Evolutionary conservation across 2,113 vertebrate genomes (phyloP), one percentile per base, ranked within the genome.

Genomic region (Origma solitaria): DNA sequence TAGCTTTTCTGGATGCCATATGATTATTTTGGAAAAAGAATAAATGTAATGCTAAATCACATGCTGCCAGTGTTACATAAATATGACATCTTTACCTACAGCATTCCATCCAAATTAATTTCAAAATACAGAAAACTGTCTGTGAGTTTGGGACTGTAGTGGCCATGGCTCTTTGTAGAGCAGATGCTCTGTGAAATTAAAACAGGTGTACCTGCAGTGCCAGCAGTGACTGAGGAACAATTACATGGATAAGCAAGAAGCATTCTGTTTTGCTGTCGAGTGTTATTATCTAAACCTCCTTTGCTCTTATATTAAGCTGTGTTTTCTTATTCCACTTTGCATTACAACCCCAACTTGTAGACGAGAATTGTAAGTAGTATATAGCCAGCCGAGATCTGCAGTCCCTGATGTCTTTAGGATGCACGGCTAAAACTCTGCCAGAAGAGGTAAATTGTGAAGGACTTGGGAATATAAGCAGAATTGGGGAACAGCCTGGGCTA

Each of bases 101-200:
- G n/a, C 0, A 1, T 88, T 96, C 85, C 66, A 80, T 78, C 31
- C 45, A 87, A 96, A 90, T 91, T 77, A 10, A 80, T 28, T 49
- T 69, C 88, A 83, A 92, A 71, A 69, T 33, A 53, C 16, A 31
- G n/a, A 21, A 72, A 71, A 33, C 9, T 86, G 30, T 40, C 53
- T 23, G 37, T 6, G 13, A 82, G 17, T 73, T 94, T 86, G 53
- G 88, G 65, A 53, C 45, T 73, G 40, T 38, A 94, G 42, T 27
- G 42, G 42, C n/a, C 50, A 47, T 8, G 35, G 61, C 38, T 94
- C 20, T 86, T 91, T 42, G 40, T 30, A 88, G 57, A 93, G 56
- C 82, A 95, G 70, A 83, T 95, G 38, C 42, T 96, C 77, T 18
- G 3, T 49, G 31, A 70, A 96, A 91, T 91, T 91, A 94, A 90